These are phyloP conservation scores for Rhyacophila evoluta DNA, from an alignment of 2,888 invertebrate genomes.

Conservation along the genomic window DNA sequence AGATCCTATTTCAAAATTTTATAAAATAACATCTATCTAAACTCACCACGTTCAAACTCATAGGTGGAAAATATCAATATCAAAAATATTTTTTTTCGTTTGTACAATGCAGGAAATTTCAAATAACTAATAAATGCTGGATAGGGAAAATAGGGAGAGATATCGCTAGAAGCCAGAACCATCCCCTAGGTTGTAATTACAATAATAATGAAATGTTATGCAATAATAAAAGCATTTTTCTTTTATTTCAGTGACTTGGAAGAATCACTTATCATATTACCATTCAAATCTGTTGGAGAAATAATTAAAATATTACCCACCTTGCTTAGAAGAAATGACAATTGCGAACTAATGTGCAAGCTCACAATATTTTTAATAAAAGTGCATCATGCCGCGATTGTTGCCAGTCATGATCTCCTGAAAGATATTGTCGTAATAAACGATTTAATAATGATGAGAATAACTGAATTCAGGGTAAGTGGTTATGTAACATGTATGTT, in stretches of 20 bases:
- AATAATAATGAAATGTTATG: no score
- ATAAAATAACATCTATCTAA: no score
- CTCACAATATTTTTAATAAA: slow-evolving; percentile 81
- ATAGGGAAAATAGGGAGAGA: no score
- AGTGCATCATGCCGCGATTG: slow-evolving; percentile 84
- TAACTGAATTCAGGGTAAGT: slow-evolving; percentile 74
- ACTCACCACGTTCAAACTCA: no score
- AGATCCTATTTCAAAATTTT: no score
- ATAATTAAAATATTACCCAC: slow-evolving; percentile 79
- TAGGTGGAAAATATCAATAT: no score
- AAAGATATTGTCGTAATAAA: slow-evolving; percentile 75
- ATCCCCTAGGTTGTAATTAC: no score
- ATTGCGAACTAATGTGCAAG: slow-evolving; percentile 82
- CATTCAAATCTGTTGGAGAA: slow-evolving; percentile 84
- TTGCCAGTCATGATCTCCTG: slow-evolving; percentile 77
- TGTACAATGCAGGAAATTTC: no score
- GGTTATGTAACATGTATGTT: no score
- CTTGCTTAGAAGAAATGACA: slow-evolving; percentile 76
- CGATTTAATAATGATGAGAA: slow-evolving; percentile 69
- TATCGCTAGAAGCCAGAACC: no score
- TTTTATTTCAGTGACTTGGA: slow-evolving; percentile 83
- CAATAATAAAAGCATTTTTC: slow-evolving; percentile 40
- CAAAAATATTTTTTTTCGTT: no score
- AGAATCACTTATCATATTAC: slow-evolving; percentile 87
- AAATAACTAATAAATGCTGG: no score